Percentiles rank a stretch among this genome's conserved stretches.
Conservation (phyloP, 2,888 invertebrate species). For the Erebia ligea region DNA sequence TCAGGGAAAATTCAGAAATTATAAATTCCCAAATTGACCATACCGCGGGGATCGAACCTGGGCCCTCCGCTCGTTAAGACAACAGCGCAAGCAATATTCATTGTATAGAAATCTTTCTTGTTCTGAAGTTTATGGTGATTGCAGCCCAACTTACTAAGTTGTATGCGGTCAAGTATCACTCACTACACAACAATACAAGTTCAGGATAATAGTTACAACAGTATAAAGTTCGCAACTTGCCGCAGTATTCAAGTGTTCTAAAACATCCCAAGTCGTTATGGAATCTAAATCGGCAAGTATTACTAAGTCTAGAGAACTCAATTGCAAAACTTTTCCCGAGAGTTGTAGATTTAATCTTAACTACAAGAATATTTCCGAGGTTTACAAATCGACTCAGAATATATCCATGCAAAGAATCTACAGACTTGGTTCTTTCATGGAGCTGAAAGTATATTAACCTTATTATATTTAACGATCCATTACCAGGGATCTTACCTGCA, state of each 20-base stretch:
- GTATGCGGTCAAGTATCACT: background rate
- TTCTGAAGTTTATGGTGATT: background rate
- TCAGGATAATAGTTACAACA: background rate
- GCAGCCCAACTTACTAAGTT: background rate
- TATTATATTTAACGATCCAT: background rate
- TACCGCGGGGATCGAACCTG: no score
- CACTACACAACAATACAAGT: background rate
- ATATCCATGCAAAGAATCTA: constrained; percentile 10
- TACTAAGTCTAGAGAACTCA: background rate
- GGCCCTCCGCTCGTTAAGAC: no score
- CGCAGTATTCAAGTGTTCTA: background rate
- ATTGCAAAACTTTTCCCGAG: constrained; percentile 2
- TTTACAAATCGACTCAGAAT: constrained; percentile 9
- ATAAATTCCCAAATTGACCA: no score
- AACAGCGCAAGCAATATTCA: no score
- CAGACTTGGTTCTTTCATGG: background rate
- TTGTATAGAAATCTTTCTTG: no score
- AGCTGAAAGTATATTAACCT: background rate
- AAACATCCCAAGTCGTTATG: background rate
- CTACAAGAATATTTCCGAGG: background rate
- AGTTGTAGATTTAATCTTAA: background rate
- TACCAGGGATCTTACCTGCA: background rate
- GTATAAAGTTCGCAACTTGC: background rate
- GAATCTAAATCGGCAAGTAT: constrained; percentile 1
- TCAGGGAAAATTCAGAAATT: no score